Evolutionary conservation across 2,113 vertebrate genomes (phyloP).

Genomic region (Sinocyclocheilus anophthalmus): DNA sequence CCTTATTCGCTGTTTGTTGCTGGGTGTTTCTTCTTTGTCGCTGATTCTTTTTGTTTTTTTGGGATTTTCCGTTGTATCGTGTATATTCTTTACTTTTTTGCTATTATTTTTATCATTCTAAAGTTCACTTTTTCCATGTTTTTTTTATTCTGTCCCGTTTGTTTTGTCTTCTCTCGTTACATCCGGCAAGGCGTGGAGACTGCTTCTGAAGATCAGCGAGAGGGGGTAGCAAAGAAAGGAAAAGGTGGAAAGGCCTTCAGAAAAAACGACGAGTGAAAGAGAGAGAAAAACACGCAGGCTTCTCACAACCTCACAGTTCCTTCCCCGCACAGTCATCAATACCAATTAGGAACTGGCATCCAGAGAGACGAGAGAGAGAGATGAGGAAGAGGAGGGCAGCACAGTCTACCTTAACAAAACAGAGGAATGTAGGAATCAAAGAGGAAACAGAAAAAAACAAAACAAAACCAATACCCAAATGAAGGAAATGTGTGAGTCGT

Average conservation of each 20-base stretch:
- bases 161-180: no score
- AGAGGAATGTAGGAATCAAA: constrained; percentile 44
- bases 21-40: no score
- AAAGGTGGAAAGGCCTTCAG: constrained; percentile 59
- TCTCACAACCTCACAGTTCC: constrained; percentile 26
- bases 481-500: not conserved
- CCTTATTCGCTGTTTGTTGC: no score
- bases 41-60: no score
- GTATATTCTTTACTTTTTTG: no score
- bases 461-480: not conserved
- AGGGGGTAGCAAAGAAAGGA: constrained; percentile 40
- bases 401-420: constrained; percentile 42
- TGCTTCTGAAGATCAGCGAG: constrained; percentile 43
- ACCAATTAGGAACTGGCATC: constrained; percentile 44
- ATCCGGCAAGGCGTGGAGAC: constrained; percentile 10
- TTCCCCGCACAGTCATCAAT: constrained; percentile 41
- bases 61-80: no score
- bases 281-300: not conserved
- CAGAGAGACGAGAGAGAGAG: not conserved
- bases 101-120: no score
- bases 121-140: no score
- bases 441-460: not conserved
- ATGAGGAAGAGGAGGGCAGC: not conserved
- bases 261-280: constrained; percentile 29
- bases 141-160: no score